Evolutionary conservation across 1,140 invertebrate genomes (phyloP), one percentile per base, ranked within the genome.

Genomic region (Pogonomyrmex barbatus): DNA sequence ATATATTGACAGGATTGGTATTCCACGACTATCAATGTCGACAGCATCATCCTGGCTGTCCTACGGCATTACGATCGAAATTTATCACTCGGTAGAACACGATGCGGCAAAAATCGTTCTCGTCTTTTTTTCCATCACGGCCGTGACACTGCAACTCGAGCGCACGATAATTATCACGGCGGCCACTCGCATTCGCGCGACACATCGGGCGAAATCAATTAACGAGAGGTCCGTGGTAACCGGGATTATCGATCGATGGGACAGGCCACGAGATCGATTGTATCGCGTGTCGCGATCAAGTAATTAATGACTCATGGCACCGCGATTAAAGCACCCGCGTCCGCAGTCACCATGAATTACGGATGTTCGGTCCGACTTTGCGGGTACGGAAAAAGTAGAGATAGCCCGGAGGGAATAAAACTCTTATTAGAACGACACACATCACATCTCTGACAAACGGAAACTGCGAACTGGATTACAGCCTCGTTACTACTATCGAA

Each of bases 281-380:
- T 88, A 90, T 83, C 88, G 65, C 56, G 67, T 68, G 86, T 88
- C 88, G 89, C 83, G 86, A 90, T 90, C 86, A 88, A 67, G 86
- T 90, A 90, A 90, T 90, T 90, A 90, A 90, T 90, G 89, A 90
- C 86, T 86, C 88, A 76, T 76, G 73, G 60, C 76, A 62, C 58
- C 33, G 75, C 88, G 88, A 87, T 90, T 90, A 90, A 90, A 89
- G 70, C 88, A 62, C 54, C 6, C 84, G 71, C 65, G 75, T 47
- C n/a, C 58, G 47, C 36, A 65, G 62, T 60, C 82, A 9, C 60
- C 88, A 47, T 79, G 85, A 90, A 89, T 85, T 87, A 84, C 85
- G 75, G 70, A 84, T 60, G 60, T 79, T 82, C 65, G 24, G 30
- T 39, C 63, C 12, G 71, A 56, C 76, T 76, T 78, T 47, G 30